phyloP scores from a whole-genome alignment of 2,113 vertebrate genomes.

The Nannospalax galili region DNA sequence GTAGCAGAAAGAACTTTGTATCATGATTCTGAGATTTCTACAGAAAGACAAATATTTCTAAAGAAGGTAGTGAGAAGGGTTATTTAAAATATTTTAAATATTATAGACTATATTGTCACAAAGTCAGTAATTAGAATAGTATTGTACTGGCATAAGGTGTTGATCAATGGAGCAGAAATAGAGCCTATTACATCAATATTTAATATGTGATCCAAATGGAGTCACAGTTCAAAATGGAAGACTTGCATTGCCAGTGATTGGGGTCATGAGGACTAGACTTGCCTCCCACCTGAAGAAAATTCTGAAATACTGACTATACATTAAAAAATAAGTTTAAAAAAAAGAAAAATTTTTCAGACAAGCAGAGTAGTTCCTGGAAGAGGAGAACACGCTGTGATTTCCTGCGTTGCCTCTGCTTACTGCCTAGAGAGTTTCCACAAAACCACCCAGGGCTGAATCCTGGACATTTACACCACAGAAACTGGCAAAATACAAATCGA shows the following conservation, averaged over 20 bases:
- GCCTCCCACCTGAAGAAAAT: not conserved
- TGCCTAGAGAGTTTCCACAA: not conserved
- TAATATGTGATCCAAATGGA: not conserved
- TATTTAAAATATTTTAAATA: not conserved
- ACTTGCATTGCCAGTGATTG: not conserved
- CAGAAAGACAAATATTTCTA: not conserved
- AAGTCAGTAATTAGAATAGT: not conserved
- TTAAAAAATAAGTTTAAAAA: not conserved
- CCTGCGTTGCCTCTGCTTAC: not conserved
- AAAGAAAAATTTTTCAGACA: not conserved
- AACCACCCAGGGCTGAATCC: not conserved
- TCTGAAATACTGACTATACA: not conserved
- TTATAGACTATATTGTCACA: not conserved
- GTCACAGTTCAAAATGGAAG: not conserved
- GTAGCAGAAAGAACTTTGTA: not conserved
- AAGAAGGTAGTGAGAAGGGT: not conserved
- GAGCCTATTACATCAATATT: not conserved
- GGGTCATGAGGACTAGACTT: not conserved
- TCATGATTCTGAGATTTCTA: not conserved
- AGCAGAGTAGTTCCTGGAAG: not conserved
- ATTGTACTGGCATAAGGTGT: not conserved
- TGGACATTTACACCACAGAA: not conserved
- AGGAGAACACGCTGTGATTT: not conserved
- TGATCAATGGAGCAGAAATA: not conserved
- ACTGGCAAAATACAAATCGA: not conserved